Conservation (phyloP, 2,797 vertebrate genomes). For the Agapornis canus region DNA sequence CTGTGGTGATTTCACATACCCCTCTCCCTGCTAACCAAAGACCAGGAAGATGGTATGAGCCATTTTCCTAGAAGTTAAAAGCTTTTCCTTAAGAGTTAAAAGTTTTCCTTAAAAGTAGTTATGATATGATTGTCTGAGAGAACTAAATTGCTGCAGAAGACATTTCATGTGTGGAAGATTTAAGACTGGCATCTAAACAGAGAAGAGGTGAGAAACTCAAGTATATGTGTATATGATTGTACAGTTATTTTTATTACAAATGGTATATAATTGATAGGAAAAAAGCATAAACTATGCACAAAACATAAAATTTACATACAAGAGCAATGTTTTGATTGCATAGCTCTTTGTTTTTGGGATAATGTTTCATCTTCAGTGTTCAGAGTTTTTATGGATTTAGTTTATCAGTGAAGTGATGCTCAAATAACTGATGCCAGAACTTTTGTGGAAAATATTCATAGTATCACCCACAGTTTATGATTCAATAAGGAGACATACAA, state of each 20-base stretch:
- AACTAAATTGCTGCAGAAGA: background rate
- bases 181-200: background rate
- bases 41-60: background rate
- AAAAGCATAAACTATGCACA: background rate
- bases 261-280: background rate
- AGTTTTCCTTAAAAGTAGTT: background rate
- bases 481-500: conserved; percentile 24
- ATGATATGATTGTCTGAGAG: background rate
- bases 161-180: background rate
- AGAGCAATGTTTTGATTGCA: background rate
- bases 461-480: background rate
- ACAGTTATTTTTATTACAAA: background rate
- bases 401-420: background rate
- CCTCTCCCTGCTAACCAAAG: background rate
- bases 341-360: background rate
- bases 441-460: conserved; percentile 17
- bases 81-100: background rate
- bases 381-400: background rate
- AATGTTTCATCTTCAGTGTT: background rate
- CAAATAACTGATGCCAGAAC: background rate
- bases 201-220: background rate
- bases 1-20: background rate
- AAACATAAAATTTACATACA: background rate
- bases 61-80: background rate
- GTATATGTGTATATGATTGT: background rate